A percentile compares a stretch with the other conserved stretches of the same genome.
These are phyloP conservation scores for Drosophila hawaiiensis DNA, from an alignment of 2,888 invertebrate species.

Conservation along the genomic window DNA sequence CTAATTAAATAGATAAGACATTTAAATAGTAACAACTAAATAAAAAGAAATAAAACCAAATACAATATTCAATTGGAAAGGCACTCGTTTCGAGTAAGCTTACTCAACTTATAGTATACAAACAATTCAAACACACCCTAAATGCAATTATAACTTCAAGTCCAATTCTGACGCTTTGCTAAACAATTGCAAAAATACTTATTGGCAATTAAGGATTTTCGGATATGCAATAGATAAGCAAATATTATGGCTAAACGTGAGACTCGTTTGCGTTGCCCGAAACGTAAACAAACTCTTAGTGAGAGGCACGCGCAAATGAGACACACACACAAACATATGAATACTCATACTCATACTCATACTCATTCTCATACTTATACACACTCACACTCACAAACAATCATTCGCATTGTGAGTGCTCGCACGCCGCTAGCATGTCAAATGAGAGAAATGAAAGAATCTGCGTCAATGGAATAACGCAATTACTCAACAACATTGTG, in stretches of 20 bases:
- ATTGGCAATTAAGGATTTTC: conserved; percentile 12
- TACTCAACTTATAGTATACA: background rate
- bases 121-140: background rate
- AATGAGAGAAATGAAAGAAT: conserved; percentile 20
- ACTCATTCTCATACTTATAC: background rate
- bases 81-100: background rate
- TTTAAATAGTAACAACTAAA: background rate
- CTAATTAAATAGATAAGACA: background rate
- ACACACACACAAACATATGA: conserved; percentile 6
- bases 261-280: conserved; percentile 33
- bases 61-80: background rate
- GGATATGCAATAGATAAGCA: conserved; percentile 54
- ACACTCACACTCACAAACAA: background rate
- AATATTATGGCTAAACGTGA: conserved; percentile 55
- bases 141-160: background rate
- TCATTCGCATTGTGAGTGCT: conserved; percentile 1
- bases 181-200: conserved; percentile 21
- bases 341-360: background rate
- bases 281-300: conserved; percentile 41
- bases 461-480: conserved; percentile 39
- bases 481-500: background rate
- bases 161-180: conserved; percentile 17
- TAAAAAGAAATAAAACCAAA: background rate
- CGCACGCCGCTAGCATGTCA: conserved; percentile 37
- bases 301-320: conserved; percentile 43